These are phyloP conservation scores for Whitmania pigra DNA, from an alignment of 1,140 invertebrate genomes.

Conservation along the genomic window DNA sequence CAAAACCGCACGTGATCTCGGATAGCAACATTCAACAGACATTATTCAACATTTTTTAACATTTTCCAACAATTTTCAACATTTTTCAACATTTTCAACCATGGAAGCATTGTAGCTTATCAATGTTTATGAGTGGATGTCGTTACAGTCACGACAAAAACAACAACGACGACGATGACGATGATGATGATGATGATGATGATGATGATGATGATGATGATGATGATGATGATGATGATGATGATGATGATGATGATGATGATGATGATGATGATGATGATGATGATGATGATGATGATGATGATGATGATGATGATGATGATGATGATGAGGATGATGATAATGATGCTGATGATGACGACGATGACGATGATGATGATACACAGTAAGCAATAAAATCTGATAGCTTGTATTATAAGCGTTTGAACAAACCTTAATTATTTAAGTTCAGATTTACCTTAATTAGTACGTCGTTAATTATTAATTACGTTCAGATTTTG, in stretches of 20 bases:
- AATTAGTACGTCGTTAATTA: background rate
- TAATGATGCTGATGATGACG: background rate
- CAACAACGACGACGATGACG: background rate
- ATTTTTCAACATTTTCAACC: too few species aligned
- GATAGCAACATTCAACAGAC: too few species aligned
- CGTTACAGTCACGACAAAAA: too few species aligned
- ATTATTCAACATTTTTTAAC: too few species aligned
- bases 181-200: conserved; percentile 19
- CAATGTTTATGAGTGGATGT: too few species aligned
- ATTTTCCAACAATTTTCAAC: too few species aligned
- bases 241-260: conserved; percentile 16
- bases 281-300: background rate
- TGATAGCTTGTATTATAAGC: too few species aligned
- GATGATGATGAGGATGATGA: conserved; percentile 10
- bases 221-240: conserved; percentile 24
- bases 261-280: conserved; percentile 4
- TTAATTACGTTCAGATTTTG: background rate
- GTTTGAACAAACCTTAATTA: background rate
- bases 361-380: background rate
- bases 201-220: conserved; percentile 22
- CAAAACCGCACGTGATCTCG: too few species aligned
- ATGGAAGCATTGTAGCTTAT: too few species aligned
- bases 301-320: conserved; percentile 24
- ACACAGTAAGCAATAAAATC: background rate
- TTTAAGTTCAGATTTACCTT: background rate